Evolutionary conservation across 2,113 vertebrate species (phyloP).

Genomic region (Pycnonotus jocosus): DNA sequence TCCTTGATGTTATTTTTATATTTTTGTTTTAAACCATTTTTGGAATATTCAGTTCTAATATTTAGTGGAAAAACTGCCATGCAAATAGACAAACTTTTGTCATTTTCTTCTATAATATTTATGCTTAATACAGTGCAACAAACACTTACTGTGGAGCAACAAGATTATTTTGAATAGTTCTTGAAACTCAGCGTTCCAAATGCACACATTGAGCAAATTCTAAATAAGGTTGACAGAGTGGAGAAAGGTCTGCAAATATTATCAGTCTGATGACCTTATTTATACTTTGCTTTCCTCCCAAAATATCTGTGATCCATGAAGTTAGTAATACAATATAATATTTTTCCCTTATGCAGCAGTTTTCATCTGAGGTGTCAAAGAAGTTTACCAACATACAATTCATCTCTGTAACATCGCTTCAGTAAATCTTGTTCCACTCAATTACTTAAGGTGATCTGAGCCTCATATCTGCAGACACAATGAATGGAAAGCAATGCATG

Average conservation of each 20-base stretch:
- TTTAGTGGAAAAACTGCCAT: neutral
- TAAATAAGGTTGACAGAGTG: conserved; percentile 3
- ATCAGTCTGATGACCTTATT: conserved; percentile 35
- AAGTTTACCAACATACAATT: conserved; percentile 27
- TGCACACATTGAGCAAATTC: neutral
- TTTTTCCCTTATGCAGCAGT: conserved; percentile 14
- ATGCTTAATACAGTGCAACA: neutral
- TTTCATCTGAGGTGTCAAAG: conserved; percentile 17
- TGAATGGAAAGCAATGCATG: neutral
- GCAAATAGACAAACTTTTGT: neutral
- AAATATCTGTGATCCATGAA: neutral
- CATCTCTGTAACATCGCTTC: neutral
- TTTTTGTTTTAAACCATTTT: neutral
- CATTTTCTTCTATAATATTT: neutral
- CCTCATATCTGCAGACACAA: neutral
- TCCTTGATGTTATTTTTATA: neutral
- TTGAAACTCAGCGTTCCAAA: conserved; percentile 9
- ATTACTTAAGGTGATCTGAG: neutral
- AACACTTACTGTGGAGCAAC: neutral
- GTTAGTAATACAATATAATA: neutral
- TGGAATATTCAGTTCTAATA: neutral
- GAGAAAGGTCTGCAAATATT: conserved; percentile 45
- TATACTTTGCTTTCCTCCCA: neutral
- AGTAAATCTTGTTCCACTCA: neutral
- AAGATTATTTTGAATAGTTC: neutral